These are phyloP conservation scores for Baccha elongata DNA, from an alignment of 2,888 invertebrate genomes.

Conservation along the genomic window DNA sequence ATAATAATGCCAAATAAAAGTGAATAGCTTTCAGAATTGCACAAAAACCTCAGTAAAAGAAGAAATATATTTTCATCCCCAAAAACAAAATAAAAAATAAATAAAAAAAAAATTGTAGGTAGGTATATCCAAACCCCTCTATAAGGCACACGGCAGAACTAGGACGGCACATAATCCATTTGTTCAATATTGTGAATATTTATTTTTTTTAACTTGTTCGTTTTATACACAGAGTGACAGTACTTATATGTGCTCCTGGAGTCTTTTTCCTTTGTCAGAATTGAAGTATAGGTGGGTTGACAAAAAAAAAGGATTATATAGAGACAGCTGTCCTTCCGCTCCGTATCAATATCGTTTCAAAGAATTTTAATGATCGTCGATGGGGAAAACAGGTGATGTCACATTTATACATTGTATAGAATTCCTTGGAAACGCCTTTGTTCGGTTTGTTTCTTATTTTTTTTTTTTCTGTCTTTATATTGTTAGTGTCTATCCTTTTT, in stretches of 20 bases:
- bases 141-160: conserved; percentile 53
- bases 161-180: conserved; percentile 60
- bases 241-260: neutral
- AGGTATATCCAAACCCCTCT: too few relatives aligned
- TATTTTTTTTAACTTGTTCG: conserved; percentile 34
- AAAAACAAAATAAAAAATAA: neutral
- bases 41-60: conserved; percentile 50
- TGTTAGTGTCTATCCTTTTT: neutral
- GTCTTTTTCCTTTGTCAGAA: conserved; percentile 21
- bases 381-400: conserved; percentile 66
- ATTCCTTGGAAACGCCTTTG: conserved; percentile 58
- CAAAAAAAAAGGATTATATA: conserved; percentile 30
- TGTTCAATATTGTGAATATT: conserved; percentile 55
- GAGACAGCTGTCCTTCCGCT: conserved; percentile 69
- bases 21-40: conserved; percentile 44
- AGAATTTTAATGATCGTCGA: conserved; percentile 68
- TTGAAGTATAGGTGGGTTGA: conserved; percentile 20
- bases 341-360: conserved; percentile 58
- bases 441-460: conserved; percentile 6
- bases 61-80: conserved; percentile 35
- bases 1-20: conserved; percentile 65
- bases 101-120: neutral
- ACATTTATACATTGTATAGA: conserved; percentile 22
- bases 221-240: neutral
- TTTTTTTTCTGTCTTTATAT: conserved; percentile 9